phyloP scores from a whole-genome alignment of 2,888 invertebrate genomes.

The Diarsia brunnea region DNA sequence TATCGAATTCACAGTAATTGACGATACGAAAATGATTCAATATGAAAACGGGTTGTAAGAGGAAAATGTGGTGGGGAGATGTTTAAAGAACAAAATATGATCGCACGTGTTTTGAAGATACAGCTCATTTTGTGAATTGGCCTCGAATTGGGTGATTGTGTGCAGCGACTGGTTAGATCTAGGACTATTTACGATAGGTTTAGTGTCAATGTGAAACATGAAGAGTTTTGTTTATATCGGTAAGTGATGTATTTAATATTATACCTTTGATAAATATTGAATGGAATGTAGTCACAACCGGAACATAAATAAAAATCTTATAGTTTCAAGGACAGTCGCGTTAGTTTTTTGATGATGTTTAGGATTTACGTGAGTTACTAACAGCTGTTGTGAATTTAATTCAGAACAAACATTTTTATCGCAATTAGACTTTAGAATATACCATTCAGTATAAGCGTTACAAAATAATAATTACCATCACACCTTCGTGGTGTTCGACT shows the following conservation, averaged over 20 bases:
- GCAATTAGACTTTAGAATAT: background rate
- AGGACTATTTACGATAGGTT: conserved; percentile 22
- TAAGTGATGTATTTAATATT: conserved; percentile 43
- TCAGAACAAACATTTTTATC: background rate
- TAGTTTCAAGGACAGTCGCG: conserved; percentile 31
- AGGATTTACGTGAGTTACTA: background rate
- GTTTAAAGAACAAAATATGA: conserved; percentile 42
- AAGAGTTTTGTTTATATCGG: conserved; percentile 45
- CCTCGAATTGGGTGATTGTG: conserved; percentile 58
- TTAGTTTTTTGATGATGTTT: conserved; percentile 1
- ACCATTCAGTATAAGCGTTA: background rate
- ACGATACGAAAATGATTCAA: conserved; percentile 44
- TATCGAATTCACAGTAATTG: conserved; percentile 34
- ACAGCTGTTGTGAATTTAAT: background rate
- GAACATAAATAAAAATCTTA: conserved; percentile 10
- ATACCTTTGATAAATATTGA: background rate
- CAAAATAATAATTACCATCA: background rate
- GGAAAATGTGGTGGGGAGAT: conserved; percentile 61
- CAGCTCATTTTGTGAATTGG: conserved; percentile 50
- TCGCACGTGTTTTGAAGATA: conserved; percentile 43
- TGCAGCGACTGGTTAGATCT: conserved; percentile 1
- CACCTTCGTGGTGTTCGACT: too few species aligned
- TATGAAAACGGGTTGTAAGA: conserved; percentile 57
- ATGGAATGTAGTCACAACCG: background rate
- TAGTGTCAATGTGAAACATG: conserved; percentile 46